Percentiles rank a stretch among this genome's conserved stretches.
These are phyloP conservation scores for Leptinotarsa lineolata DNA, from an alignment of 1,140 invertebrate species.

Conservation along the genomic window DNA sequence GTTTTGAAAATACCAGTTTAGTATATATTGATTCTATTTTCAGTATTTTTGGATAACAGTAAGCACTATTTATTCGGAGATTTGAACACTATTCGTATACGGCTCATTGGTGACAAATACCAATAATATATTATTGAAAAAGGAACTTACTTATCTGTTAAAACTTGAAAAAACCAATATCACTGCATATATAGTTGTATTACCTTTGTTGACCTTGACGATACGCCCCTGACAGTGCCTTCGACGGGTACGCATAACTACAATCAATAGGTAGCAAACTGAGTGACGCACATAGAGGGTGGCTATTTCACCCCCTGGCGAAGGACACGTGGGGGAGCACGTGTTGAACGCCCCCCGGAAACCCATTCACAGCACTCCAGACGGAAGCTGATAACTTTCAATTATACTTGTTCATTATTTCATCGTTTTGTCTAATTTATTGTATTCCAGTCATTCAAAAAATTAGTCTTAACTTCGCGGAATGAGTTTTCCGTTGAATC, in stretches of 20 bases:
- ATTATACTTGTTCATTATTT: constrained; percentile 17
- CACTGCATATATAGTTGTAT: neutral
- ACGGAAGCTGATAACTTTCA: constrained; percentile 19
- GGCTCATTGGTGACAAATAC: too few relatives aligned
- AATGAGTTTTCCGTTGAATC: too few relatives aligned
- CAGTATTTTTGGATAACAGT: too few relatives aligned
- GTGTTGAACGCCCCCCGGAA: constrained; percentile 13
- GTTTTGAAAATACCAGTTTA: too few relatives aligned
- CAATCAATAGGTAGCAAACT: constrained; percentile 20
- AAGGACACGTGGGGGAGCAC: constrained; percentile 15
- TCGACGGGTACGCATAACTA: constrained; percentile 17
- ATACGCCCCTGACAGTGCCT: neutral
- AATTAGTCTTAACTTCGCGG: too few relatives aligned
- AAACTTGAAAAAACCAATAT: too few relatives aligned
- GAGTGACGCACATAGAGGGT: constrained; percentile 19
- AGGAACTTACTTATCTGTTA: too few relatives aligned
- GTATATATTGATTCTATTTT: too few relatives aligned
- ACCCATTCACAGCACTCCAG: constrained; percentile 8
- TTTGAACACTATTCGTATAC: too few relatives aligned
- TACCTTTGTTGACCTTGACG: constrained; percentile 2
- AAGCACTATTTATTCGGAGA: too few relatives aligned
- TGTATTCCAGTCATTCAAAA: too few relatives aligned
- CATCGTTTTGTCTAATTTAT: neutral
- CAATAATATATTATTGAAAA: too few relatives aligned
- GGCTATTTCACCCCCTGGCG: constrained; percentile 3